Evolutionary conservation across 1,140 invertebrate genomes (phyloP).

Genomic region (Drosophila obscura): DNA sequence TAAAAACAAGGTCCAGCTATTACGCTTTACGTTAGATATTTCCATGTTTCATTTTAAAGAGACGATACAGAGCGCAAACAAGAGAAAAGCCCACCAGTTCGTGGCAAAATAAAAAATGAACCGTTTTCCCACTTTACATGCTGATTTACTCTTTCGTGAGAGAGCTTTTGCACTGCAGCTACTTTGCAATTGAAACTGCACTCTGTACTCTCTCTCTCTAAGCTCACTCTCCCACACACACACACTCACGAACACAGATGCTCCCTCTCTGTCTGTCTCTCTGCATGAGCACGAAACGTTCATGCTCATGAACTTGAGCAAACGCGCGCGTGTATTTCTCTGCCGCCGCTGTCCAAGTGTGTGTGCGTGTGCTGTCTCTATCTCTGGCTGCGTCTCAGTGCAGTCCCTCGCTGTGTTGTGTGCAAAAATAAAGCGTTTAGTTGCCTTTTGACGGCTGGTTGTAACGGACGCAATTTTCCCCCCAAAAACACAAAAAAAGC

Average conservation of each 20-base stretch:
- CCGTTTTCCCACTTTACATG: neutral
- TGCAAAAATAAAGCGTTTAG: conserved; percentile 76
- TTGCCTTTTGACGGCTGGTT: conserved; percentile 75
- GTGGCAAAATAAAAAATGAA: neutral
- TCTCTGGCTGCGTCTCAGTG: conserved; percentile 46
- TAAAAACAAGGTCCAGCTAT: neutral
- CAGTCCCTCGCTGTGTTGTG: conserved; percentile 56
- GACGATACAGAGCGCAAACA: too few relatives aligned
- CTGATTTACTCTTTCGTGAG: neutral
- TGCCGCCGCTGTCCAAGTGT: conserved; percentile 25
- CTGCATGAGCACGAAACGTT: conserved; percentile 77
- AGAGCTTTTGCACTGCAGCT: conserved; percentile 2
- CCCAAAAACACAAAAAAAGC: conserved; percentile 13
- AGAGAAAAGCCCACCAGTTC: too few relatives aligned
- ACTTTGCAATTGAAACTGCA: conserved; percentile 16
- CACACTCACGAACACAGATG: conserved; percentile 5
- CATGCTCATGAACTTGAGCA: conserved; percentile 77
- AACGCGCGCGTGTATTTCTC: conserved; percentile 57
- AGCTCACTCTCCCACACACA: conserved; percentile 23
- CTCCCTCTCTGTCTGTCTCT: conserved; percentile 11
- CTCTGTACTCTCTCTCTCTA: conserved; percentile 17
- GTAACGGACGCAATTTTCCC: conserved; percentile 71
- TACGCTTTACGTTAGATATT: too few relatives aligned
- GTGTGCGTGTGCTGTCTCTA: conserved; percentile 4
- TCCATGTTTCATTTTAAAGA: too few relatives aligned